Evolutionary conservation across 2,113 vertebrate species (phyloP).

Genomic region (Chascanopsetta lugubris): DNA sequence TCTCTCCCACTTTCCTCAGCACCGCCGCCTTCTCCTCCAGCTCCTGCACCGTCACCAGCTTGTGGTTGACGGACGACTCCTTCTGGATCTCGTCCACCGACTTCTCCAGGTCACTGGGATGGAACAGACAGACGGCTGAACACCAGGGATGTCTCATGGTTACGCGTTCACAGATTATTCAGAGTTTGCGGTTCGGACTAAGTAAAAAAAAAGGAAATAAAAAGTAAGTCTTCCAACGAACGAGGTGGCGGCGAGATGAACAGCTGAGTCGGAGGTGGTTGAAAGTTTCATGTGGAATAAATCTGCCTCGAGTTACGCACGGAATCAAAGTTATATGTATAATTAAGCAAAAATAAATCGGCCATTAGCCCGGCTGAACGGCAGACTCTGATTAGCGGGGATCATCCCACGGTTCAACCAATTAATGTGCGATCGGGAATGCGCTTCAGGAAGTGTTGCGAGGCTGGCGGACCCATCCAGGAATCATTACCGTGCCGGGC

Average conservation of each 20-base stretch:
- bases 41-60: conserved; percentile 90
- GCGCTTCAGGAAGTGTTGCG: conserved; percentile 12
- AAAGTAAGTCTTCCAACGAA: conserved; percentile 40
- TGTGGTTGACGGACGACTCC: conserved; percentile 89
- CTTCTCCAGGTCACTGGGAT: conserved; percentile 92
- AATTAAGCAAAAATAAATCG: conserved; percentile 66
- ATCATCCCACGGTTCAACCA: conserved; percentile 60
- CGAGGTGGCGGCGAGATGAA: conserved; percentile 21
- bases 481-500: conserved; percentile 22
- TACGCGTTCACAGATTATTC: conserved; percentile 18
- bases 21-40: conserved; percentile 94
- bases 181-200: conserved; percentile 14
- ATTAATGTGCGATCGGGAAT: conserved; percentile 55
- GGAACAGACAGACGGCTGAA: conserved; percentile 66
- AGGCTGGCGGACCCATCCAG: conserved; percentile 18
- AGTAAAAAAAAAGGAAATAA: no score
- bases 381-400: conserved; percentile 63
- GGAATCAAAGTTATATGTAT: conserved; percentile 52
- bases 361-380: conserved; percentile 59
- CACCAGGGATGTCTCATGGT: conserved; percentile 37
- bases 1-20: conserved; percentile 94
- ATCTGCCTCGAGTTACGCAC: conserved; percentile 39
- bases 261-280: conserved; percentile 38
- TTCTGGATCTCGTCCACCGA: conserved; percentile 96
- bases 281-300: conserved; percentile 23